phyloP scores from a whole-genome alignment of 2,888 invertebrate species.

The Lasius fuliginosus region DNA sequence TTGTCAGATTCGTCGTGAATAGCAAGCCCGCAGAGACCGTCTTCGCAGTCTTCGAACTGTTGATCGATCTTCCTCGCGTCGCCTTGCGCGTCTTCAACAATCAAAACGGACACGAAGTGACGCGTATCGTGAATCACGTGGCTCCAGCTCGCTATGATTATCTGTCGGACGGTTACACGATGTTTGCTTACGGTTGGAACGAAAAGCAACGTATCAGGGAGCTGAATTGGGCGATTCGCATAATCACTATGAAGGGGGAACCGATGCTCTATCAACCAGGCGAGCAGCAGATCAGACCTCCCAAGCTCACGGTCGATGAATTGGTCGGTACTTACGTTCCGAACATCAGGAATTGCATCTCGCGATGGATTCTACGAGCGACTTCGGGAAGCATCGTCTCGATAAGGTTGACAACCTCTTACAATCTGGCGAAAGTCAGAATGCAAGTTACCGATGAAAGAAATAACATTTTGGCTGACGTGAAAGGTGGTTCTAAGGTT shows the following conservation, averaged over 20 bases:
- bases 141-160: constrained; percentile 63
- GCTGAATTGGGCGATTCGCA: constrained; percentile 74
- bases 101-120: constrained; percentile 71
- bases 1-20: constrained; percentile 71
- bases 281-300: constrained; percentile 42
- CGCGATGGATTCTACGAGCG: constrained; percentile 64
- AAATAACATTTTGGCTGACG: constrained; percentile 50
- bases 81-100: constrained; percentile 76
- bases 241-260: constrained; percentile 74
- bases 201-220: constrained; percentile 62
- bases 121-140: constrained; percentile 68
- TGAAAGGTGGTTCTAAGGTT: constrained; percentile 61
- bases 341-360: constrained; percentile 67
- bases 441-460: constrained; percentile 62
- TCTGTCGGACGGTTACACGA: constrained; percentile 74
- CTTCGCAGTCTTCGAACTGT: constrained; percentile 67
- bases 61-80: constrained; percentile 67
- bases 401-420: constrained; percentile 72
- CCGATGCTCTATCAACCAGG: constrained; percentile 62
- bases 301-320: constrained; percentile 64
- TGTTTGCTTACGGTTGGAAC: constrained; percentile 77
- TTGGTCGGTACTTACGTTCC: constrained; percentile 73
- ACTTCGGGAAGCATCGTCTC: constrained; percentile 59
- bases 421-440: constrained; percentile 61
- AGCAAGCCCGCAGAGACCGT: constrained; percentile 38